Base-by-base conservation (phyloP, 2,888 invertebrate genomes). In the Plebejus argus region DNA sequence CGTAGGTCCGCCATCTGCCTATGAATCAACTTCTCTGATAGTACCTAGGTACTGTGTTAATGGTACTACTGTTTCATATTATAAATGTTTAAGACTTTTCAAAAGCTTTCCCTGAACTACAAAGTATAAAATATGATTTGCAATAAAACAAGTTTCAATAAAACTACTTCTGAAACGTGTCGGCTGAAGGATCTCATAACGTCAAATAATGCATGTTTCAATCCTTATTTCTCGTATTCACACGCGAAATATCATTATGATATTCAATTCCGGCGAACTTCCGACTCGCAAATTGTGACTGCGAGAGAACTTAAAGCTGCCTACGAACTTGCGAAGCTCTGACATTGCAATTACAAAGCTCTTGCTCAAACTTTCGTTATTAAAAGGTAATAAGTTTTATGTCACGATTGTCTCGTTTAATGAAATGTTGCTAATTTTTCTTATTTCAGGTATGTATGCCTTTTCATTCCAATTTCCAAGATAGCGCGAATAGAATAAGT, bases 311-410 rank as follows among this genome's bases (percentile, higher is more conserved):
- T 53, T 74, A 53, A 74, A 74, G 74, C 74, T 74, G 74, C 74
- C 49, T 74, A 53, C 49, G 23, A 74, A 74, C 74, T 74, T 53
- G 53, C 28, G 74, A 74, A 74, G 49, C 74, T 74, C 74, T 74
- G 74, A 53, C 74, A 74, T 49, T 49, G 74, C 74, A 74, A 74
- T 74, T 74, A 53, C 74, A 74, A 74, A 74, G 74, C 74, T 74
- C 74, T 74, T 49, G 49, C 74, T 74, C 49, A 53, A 74, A 49
- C 74, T 78, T 79, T 78, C 76, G 72, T 79, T 79, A 79, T 78
- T 77, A 77, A 39, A 61, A 58, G 49, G 58, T 56, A 76, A 74
- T 78, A 23, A 74, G 23, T 28, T 49, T 28, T 74, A 53, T 66
- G 10, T 18, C 18, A 12, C 15, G 18, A 66, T 33, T 15, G 28